Percentiles rank a stretch among this genome's conserved stretches.
Conservation (phyloP, 1,140 invertebrate species). For the Luehdorfia chinensis region DNA sequence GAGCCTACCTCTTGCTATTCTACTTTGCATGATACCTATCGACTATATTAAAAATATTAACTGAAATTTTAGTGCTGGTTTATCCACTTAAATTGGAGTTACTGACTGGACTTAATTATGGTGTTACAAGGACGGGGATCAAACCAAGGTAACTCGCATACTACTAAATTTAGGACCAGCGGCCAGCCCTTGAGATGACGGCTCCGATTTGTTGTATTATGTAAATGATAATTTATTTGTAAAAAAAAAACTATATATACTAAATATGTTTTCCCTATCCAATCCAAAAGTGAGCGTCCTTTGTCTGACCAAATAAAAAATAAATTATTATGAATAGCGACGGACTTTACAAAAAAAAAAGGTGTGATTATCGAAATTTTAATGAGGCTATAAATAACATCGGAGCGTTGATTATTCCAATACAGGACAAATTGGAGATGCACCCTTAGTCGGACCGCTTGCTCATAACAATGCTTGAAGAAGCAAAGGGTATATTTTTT, state of each 20-base stretch:
- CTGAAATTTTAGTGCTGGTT: too few species aligned
- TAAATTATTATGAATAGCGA: constrained; percentile 24
- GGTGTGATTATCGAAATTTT: constrained; percentile 60
- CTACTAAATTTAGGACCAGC: too few species aligned
- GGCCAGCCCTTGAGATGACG: too few species aligned
- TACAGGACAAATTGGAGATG: constrained; percentile 66
- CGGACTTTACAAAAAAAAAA: constrained; percentile 30
- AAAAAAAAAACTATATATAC: neutral
- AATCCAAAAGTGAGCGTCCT: constrained; percentile 4
- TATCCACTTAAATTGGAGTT: too few species aligned
- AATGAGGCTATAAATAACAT: constrained; percentile 67
- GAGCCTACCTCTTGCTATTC: too few species aligned
- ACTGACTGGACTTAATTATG: too few species aligned
- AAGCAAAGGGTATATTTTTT: constrained; percentile 60
- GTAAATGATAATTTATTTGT: too few species aligned
- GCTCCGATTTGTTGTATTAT: too few species aligned
- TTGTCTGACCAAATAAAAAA: constrained; percentile 23
- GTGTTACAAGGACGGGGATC: too few species aligned
- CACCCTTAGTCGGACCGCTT: constrained; percentile 41
- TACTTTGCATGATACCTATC: too few species aligned
- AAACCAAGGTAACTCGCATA: too few species aligned
- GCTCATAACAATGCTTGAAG: constrained; percentile 45
- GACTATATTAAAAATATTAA: too few species aligned
- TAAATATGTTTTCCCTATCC: constrained; percentile 3
- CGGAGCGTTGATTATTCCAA: constrained; percentile 55